phyloP scores from a whole-genome alignment of 2,888 invertebrate genomes.

The Leucophora obtusa region DNA sequence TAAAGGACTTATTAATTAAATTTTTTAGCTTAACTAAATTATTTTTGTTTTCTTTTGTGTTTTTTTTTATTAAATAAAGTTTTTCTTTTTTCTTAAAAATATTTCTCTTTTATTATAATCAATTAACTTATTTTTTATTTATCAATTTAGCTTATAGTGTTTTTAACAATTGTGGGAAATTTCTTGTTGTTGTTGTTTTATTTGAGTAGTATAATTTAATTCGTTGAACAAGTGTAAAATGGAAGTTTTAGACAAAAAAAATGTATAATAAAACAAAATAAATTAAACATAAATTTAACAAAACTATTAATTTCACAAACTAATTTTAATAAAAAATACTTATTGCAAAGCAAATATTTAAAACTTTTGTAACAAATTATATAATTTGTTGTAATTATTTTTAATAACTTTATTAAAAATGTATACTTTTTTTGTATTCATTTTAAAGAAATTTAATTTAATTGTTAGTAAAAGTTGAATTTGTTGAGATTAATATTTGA shows the following conservation, averaged over 20 bases:
- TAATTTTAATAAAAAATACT: slow-evolving; percentile 1
- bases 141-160: slow-evolving; percentile 48
- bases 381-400: slow-evolving; percentile 32
- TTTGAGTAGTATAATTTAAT: slow-evolving; percentile 31
- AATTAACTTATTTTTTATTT: slow-evolving; percentile 4
- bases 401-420: slow-evolving; percentile 28
- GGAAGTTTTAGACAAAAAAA: slow-evolving; percentile 24
- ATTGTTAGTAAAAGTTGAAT: neutral
- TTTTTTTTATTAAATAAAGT: slow-evolving; percentile 13
- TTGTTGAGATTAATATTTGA: neutral
- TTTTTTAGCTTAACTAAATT: slow-evolving; percentile 29
- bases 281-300: neutral
- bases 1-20: slow-evolving; percentile 24
- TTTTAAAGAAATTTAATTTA: neutral
- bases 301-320: neutral
- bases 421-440: neutral
- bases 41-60: slow-evolving; percentile 6
- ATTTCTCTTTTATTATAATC: slow-evolving; percentile 22
- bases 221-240: slow-evolving; percentile 58
- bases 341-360: slow-evolving; percentile 23
- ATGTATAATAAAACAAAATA: neutral
- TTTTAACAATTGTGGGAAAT: slow-evolving; percentile 64
- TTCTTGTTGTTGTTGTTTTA: slow-evolving; percentile 43
- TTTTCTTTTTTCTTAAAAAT: slow-evolving; percentile 28
- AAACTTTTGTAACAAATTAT: slow-evolving; percentile 19